Conservation (phyloP, 64 coral and sea anemone genomes). For the Stylophora pistillata region DNA sequence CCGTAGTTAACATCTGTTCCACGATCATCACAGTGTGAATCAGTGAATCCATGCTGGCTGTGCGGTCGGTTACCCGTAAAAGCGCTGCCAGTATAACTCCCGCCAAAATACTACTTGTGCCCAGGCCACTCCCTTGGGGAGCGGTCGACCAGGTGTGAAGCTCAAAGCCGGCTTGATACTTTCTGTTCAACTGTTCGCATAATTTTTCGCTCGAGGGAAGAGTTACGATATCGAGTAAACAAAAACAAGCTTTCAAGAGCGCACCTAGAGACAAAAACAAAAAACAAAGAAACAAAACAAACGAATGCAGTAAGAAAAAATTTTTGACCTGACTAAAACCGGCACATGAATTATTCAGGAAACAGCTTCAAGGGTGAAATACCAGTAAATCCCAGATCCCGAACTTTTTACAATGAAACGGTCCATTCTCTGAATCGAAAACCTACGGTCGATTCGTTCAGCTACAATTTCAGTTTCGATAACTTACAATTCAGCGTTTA, state of each 20-base stretch:
- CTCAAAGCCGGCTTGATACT: conserved; percentile 89
- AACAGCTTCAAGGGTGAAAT: too few relatives aligned
- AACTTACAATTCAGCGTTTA: too few relatives aligned
- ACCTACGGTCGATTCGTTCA: too few relatives aligned
- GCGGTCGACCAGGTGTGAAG: conserved; percentile 70
- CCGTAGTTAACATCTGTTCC: conserved; percentile 97
- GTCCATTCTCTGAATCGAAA: too few relatives aligned
- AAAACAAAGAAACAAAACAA: background rate
- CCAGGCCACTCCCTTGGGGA: conserved; percentile 93
- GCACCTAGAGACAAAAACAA: conserved; percentile 69
- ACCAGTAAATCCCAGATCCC: background rate
- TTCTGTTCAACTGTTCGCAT: conserved; percentile 64
- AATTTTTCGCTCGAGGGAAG: conserved; percentile 56
- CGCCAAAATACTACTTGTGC: conserved; percentile 94
- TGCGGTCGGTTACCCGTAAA: conserved; percentile 60
- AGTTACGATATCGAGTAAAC: conserved; percentile 62
- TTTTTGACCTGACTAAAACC: too few relatives aligned
- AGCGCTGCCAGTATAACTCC: conserved; percentile 83
- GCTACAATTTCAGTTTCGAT: too few relatives aligned
- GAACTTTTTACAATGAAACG: background rate
- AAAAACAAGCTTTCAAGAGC: conserved; percentile 86
- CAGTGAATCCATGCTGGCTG: conserved; percentile 70
- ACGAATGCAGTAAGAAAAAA: too few relatives aligned
- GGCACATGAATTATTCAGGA: too few relatives aligned
- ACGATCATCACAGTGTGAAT: conserved; percentile 87